phyloP scores from a whole-genome alignment of 92 coral and sea anemone genomes.

The Palythoa grandis region DNA sequence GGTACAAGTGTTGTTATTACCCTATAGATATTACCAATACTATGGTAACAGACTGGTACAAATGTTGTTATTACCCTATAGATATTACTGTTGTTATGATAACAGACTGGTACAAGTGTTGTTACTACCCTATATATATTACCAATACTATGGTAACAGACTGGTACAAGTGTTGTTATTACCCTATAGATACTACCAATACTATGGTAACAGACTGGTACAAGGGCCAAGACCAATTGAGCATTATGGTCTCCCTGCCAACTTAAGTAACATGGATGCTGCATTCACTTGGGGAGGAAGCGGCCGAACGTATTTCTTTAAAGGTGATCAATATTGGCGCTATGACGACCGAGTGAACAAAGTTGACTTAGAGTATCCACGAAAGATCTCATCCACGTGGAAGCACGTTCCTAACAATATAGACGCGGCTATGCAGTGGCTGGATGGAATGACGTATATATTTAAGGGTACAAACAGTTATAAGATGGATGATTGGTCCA shows the following conservation, averaged over 20 bases:
- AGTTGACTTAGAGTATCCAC: constrained; percentile 72
- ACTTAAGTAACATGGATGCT: constrained; percentile 73
- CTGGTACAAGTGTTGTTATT: too few relatives aligned
- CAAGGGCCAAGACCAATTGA: constrained; percentile 60
- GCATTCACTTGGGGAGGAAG: constrained; percentile 69
- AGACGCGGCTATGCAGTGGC: constrained; percentile 71
- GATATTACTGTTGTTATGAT: too few relatives aligned
- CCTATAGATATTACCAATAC: too few relatives aligned
- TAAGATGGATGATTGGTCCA: constrained; percentile 55
- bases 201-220: constrained; percentile 44
- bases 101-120: too few relatives aligned
- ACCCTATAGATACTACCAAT: constrained; percentile 70
- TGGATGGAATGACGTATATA: constrained; percentile 60
- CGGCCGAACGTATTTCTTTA: constrained; percentile 75
- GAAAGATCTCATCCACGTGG: constrained; percentile 52
- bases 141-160: too few relatives aligned
- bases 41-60: too few relatives aligned
- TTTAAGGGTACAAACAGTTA: constrained; percentile 67
- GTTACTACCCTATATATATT: too few relatives aligned
- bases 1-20: too few relatives aligned
- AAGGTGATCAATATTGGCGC: constrained; percentile 71
- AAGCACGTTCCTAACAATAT: constrained; percentile 59
- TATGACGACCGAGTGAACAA: constrained; percentile 49
- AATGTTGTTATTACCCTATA: too few relatives aligned
- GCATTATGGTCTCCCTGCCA: constrained; percentile 60